Evolutionary conservation across 2,888 invertebrate species (phyloP).

Genomic region (Amorpha juglandis): DNA sequence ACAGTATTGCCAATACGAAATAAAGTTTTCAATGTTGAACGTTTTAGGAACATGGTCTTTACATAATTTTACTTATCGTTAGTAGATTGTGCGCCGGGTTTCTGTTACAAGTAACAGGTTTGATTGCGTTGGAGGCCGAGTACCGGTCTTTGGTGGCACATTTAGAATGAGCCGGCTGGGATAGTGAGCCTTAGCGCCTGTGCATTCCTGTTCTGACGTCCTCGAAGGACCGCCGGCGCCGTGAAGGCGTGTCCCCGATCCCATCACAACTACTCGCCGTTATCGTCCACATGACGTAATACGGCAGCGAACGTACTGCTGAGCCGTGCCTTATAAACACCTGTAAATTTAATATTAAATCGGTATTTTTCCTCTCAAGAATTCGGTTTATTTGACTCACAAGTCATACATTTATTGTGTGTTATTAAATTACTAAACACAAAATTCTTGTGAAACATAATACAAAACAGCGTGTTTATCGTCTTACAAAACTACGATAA

Average conservation of each 20-base stretch:
- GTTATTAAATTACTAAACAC: neutral
- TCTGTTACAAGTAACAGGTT: conserved; percentile 81
- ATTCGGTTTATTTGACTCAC: neutral
- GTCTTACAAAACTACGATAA: conserved; percentile 57
- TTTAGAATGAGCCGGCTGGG: conserved; percentile 71
- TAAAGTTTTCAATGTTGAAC: conserved; percentile 37
- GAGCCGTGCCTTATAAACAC: conserved; percentile 45
- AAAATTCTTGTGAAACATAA: neutral
- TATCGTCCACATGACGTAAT: conserved; percentile 79
- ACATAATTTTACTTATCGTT: conserved; percentile 47
- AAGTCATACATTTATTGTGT: neutral
- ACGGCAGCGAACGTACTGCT: conserved; percentile 47
- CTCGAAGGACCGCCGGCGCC: conserved; percentile 75
- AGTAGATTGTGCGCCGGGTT: conserved; percentile 54
- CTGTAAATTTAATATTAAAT: conserved; percentile 40
- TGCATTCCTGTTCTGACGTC: conserved; percentile 72
- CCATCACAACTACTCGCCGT: conserved; percentile 57
- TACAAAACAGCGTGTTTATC: conserved; percentile 48
- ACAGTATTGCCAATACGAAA: conserved; percentile 45
- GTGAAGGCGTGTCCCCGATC: conserved; percentile 74
- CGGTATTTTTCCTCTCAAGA: neutral
- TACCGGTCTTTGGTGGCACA: conserved; percentile 79
- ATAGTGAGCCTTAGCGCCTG: conserved; percentile 60
- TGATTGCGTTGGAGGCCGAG: conserved; percentile 79
- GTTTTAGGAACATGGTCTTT: conserved; percentile 48